Evolutionary conservation across 2,113 vertebrate genomes (phyloP).

Genomic region (Atrichornis clamosus): DNA sequence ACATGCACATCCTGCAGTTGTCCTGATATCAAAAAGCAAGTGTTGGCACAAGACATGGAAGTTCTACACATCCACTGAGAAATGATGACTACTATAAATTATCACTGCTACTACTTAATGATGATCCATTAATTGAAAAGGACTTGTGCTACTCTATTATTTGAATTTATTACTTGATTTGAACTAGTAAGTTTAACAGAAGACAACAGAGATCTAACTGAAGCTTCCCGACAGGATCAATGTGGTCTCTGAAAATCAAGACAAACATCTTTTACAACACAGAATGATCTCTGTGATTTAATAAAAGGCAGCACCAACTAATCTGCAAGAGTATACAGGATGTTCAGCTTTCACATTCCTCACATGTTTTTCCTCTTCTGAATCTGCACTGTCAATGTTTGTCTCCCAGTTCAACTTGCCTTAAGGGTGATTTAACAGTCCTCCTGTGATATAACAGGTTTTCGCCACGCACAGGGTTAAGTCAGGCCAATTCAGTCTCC

Average conservation of each 20-base stretch:
- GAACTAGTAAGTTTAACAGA: neutral
- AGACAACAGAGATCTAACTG: neutral
- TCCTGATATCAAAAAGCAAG: neutral
- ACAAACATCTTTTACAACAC: neutral
- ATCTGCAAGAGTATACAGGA: neutral
- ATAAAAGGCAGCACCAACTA: neutral
- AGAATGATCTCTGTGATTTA: neutral
- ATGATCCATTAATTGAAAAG: neutral
- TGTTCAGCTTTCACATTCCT: conserved; percentile 31
- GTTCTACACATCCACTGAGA: neutral
- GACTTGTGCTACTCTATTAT: neutral
- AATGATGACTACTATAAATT: neutral
- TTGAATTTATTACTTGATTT: neutral
- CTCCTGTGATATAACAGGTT: no score
- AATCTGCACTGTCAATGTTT: conserved; percentile 29
- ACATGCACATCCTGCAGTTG: neutral
- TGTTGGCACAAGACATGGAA: neutral
- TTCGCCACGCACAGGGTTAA: neutral
- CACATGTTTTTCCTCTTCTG: neutral
- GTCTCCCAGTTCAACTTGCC: neutral
- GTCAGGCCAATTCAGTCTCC: neutral
- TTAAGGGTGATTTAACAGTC: neutral
- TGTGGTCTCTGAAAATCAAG: neutral
- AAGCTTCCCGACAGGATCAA: neutral
- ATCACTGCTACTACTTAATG: neutral